Evolutionary conservation across 2,113 vertebrate species (phyloP), one percentile per base, ranked within the genome.

Genomic region (Pipa parva): DNA sequence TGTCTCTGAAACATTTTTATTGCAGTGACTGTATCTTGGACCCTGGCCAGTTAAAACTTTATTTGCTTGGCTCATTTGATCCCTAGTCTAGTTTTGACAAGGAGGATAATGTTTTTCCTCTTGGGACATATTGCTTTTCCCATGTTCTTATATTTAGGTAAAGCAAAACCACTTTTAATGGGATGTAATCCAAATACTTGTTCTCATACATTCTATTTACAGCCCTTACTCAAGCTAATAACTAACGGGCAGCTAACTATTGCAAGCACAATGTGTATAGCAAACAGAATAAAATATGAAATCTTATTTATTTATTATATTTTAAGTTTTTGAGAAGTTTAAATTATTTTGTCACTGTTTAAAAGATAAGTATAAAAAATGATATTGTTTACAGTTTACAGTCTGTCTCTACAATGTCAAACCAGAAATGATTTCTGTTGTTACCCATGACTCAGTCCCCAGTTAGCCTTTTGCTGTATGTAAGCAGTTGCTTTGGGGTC

Each of bases 91-190:
- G 72, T 2, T 13, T 60, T 63, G 68, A 75, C 71, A 74, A 46
- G 6, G 70, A 48, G 73, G 75, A 26, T 51, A 6, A 11, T 17
- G 29, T 54, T 1, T 22, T 76, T 76, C 69, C 79, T 72, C 69
- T 74, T 77, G 81, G 82, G 79, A 73, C 3, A 57, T 48, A 60
- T 33, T 50, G 21, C 4, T 4, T 81, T 88, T 81, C 87, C 82
- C 86, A 86, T 73, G 75, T 74, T 77, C 80, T 77, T 83, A 85
- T 88, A 86, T 88, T 89, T 88, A 81, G 79, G 79, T 73, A 68
- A 76, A 81, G 20, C 64, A 63, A 80, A 68, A 82, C 80, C 72
- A 77, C 85, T n/a, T 88, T 80, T 74, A 56, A 52, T 68, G 66
- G 82, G 79, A 76, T 63, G 20, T 31, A 12, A 0, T 52, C 85